Evolutionary conservation across 2,113 vertebrate genomes (phyloP).

Genomic region (Rhagologus leucostigma): DNA sequence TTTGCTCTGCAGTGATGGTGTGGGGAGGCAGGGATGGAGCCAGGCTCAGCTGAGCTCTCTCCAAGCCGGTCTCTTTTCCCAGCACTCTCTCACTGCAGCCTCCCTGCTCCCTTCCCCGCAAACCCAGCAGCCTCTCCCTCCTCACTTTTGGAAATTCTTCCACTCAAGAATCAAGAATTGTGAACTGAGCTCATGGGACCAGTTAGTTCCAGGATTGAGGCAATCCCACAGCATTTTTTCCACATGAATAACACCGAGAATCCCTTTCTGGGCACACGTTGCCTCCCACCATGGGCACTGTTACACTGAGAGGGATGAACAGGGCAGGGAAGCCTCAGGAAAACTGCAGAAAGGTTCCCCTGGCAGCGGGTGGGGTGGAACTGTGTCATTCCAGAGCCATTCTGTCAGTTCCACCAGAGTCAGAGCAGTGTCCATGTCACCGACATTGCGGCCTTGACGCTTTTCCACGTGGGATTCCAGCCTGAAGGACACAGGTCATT

Average conservation of each 20-base stretch:
- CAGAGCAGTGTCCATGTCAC: neutral
- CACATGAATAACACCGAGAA: neutral
- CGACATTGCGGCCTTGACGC: fast-evolving
- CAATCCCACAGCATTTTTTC: slow-evolving; percentile 35
- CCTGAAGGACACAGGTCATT: neutral
- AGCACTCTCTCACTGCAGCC: neutral
- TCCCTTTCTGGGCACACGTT: neutral
- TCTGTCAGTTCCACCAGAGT: neutral
- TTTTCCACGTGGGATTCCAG: neutral
- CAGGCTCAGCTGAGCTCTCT: neutral
- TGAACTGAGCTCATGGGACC: neutral
- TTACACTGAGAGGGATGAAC: neutral
- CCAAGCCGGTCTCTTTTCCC: neutral
- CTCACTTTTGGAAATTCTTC: neutral
- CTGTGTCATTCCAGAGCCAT: neutral
- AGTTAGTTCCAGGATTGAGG: neutral
- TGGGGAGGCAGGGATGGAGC: neutral
- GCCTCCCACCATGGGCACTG: neutral
- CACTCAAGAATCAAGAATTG: neutral
- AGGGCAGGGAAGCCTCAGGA: neutral
- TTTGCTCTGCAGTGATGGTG: neutral
- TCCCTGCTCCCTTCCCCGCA: neutral
- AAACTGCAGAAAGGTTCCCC: neutral
- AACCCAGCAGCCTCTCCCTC: slow-evolving; percentile 10
- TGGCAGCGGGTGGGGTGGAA: neutral